Percentiles rank a stretch among this genome's conserved stretches.
phyloP scores from a whole-genome alignment of 2,888 invertebrate species.

The Synanthedon tipuliformis region DNA sequence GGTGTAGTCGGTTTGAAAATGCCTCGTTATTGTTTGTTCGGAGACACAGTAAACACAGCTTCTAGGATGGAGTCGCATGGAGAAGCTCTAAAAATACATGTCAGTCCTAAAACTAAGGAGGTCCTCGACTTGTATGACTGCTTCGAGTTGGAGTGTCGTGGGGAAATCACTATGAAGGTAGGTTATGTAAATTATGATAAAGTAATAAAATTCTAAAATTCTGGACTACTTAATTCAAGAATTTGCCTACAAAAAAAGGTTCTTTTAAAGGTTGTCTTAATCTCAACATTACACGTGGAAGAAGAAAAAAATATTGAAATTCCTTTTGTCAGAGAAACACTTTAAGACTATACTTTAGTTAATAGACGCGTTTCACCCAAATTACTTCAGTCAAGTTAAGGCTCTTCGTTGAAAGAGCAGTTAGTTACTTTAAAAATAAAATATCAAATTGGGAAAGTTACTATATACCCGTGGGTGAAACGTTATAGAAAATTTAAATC shows the following conservation, averaged over 20 bases:
- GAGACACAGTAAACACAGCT: conserved; percentile 92
- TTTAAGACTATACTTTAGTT: too few species aligned
- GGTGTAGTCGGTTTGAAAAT: conserved; percentile 95
- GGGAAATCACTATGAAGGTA: conserved; percentile 93
- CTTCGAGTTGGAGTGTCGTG: conserved; percentile 85
- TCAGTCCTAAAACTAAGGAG: conserved; percentile 88
- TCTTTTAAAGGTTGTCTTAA: too few species aligned
- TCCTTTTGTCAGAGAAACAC: too few species aligned
- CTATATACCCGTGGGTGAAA: too few species aligned
- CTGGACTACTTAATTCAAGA: too few species aligned
- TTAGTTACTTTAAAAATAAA: neutral
- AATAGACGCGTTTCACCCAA: neutral
- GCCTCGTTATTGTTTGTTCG: conserved; percentile 94
- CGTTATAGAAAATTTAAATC: too few species aligned
- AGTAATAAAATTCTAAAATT: too few species aligned
- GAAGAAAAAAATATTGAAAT: too few species aligned
- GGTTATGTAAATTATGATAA: conserved; percentile 3
- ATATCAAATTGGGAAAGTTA: too few species aligned
- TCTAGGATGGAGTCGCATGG: conserved; percentile 94
- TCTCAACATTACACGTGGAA: too few species aligned
- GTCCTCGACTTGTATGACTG: conserved; percentile 87
- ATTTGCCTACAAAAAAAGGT: too few species aligned
- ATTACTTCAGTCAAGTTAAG: neutral
- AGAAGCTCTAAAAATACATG: conserved; percentile 89
- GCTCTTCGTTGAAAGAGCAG: neutral